phyloP scores from a whole-genome alignment of 2,888 invertebrate genomes.

The Oasisia sp. region DNA sequence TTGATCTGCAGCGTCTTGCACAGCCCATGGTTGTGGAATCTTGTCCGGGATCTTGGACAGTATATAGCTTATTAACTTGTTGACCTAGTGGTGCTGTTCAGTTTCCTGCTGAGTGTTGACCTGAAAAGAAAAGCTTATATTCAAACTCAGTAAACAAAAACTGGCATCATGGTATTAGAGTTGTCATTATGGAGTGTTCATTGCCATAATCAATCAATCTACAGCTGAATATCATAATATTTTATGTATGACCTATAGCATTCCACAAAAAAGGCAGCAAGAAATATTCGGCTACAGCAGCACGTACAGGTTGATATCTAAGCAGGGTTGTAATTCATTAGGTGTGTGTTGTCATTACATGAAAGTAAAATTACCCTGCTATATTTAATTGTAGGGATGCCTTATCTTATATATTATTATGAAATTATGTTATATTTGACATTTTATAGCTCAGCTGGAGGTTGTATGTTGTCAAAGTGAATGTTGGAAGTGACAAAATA shows the following conservation, averaged over 20 bases:
- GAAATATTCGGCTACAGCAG: neutral
- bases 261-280: constrained; percentile 20
- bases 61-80: neutral
- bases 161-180: neutral
- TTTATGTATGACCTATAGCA: neutral
- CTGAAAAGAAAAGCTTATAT: constrained; percentile 7
- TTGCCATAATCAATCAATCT: neutral
- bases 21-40: neutral
- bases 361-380: no score
- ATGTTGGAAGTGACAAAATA: no score
- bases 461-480: no score
- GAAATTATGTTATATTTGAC: no score
- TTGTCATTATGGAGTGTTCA: neutral
- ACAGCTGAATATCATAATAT: neutral
- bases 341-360: no score
- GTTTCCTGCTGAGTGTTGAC: neutral
- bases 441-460: no score
- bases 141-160: constrained; percentile 13
- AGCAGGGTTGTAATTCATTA: no score
- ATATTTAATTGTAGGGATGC: no score
- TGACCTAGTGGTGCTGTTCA: neutral
- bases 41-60: constrained; percentile 8
- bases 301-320: no score
- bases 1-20: neutral
- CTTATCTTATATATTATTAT: no score